Evolutionary conservation across 2,113 vertebrate species (phyloP).

Genomic region (Bos javanicus): DNA sequence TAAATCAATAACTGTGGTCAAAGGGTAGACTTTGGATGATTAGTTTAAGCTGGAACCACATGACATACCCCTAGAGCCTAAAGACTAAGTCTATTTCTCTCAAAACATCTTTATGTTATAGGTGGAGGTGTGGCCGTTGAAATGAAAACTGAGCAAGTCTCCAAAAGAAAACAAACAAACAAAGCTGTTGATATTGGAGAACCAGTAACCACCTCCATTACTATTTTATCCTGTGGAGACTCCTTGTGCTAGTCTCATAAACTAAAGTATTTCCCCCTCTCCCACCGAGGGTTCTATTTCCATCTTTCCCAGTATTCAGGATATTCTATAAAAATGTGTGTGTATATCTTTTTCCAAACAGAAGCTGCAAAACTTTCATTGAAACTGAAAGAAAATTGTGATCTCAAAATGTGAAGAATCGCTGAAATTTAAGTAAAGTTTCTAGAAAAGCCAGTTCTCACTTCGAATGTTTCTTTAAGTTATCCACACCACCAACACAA

Average conservation of each 20-base stretch:
- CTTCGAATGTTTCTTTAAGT: background rate
- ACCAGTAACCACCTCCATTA: rapidly evolving
- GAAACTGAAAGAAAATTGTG: background rate
- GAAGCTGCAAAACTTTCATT: background rate
- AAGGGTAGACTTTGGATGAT: background rate
- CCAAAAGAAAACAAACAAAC: background rate
- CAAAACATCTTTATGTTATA: background rate
- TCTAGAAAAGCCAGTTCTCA: background rate
- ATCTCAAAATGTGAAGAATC: background rate
- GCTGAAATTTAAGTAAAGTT: background rate
- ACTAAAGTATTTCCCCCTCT: background rate
- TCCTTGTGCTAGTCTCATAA: background rate
- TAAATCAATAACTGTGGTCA: background rate
- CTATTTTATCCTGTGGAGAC: background rate
- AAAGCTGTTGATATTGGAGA: background rate
- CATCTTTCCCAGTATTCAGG: background rate
- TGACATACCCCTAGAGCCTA: background rate
- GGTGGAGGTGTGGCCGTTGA: background rate
- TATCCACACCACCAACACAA: background rate
- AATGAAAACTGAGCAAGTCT: background rate
- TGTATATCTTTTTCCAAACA: background rate
- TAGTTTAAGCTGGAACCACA: background rate
- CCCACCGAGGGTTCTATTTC: background rate
- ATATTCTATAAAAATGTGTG: background rate
- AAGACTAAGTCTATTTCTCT: background rate